Percentiles rank a stretch among this genome's conserved stretches.
phyloP scores from a whole-genome alignment of 2,888 invertebrate species.

The Ornithoptera priamus region DNA sequence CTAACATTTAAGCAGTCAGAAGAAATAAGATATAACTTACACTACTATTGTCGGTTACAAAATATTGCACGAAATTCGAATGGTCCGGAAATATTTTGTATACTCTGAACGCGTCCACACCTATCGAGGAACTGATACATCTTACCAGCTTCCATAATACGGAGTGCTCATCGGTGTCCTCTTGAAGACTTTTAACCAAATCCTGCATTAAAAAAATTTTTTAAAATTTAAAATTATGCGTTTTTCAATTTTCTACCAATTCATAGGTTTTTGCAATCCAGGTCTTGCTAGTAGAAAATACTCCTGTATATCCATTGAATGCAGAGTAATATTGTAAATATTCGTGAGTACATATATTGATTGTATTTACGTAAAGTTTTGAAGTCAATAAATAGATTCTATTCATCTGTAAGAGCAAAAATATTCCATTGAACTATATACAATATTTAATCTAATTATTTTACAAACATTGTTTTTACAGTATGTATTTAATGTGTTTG shows the following conservation, averaged over 20 bases:
- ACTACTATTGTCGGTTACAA: slow-evolving; percentile 36
- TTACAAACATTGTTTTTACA: not conserved
- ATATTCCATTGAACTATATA: too few species aligned
- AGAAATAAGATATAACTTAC: slow-evolving; percentile 34
- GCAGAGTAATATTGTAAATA: too few species aligned
- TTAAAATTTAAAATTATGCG: not conserved
- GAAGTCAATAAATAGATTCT: too few species aligned
- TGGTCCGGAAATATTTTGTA: slow-evolving; percentile 54
- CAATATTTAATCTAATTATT: not conserved
- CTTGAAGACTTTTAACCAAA: slow-evolving; percentile 81
- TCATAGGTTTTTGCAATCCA: too few species aligned
- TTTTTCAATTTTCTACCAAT: not conserved
- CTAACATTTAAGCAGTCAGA: not conserved
- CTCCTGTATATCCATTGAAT: too few species aligned
- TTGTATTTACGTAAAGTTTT: too few species aligned
- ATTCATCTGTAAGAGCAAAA: too few species aligned
- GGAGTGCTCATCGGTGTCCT: slow-evolving; percentile 81
- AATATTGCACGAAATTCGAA: slow-evolving; percentile 46
- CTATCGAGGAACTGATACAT: slow-evolving; percentile 83
- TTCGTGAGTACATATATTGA: too few species aligned
- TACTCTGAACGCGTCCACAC: slow-evolving; percentile 82
- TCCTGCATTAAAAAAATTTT: slow-evolving; percentile 55
- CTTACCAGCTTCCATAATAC: slow-evolving; percentile 84
- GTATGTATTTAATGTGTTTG: not conserved
- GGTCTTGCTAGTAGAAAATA: too few species aligned